These are phyloP conservation scores for Apis dorsata DNA, from an alignment of 1,140 invertebrate species.

Conservation along the genomic window DNA sequence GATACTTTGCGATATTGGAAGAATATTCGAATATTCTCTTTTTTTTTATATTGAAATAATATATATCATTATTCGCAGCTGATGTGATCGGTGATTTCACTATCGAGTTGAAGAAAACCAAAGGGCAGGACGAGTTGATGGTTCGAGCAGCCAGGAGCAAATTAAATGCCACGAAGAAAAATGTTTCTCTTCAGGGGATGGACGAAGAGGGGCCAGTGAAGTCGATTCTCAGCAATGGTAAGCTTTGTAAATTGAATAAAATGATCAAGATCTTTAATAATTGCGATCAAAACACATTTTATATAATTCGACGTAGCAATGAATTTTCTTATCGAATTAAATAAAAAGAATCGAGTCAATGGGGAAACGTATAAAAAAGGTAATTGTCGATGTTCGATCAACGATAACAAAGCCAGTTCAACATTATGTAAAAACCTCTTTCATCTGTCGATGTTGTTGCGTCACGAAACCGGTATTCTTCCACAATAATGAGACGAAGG, in stretches of 20 bases:
- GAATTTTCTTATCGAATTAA: too few relatives aligned
- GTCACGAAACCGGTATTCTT: conserved; percentile 17
- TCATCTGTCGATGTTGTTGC: conserved; percentile 30
- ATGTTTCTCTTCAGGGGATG: conserved; percentile 74
- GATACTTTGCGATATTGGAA: neutral
- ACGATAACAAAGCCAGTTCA: conserved; percentile 1
- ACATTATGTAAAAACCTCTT: conserved; percentile 17
- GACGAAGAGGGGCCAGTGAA: conserved; percentile 73
- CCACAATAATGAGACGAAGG: conserved; percentile 36
- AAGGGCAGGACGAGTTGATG: conserved; percentile 70
- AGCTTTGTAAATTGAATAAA: conserved; percentile 16
- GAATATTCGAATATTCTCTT: neutral
- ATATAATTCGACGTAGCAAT: too few relatives aligned
- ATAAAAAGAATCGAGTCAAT: neutral
- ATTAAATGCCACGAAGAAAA: conserved; percentile 65
- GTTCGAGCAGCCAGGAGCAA: conserved; percentile 75
- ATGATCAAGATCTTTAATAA: too few relatives aligned
- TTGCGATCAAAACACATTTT: too few relatives aligned
- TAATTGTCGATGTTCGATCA: too few relatives aligned
- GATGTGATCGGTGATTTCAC: conserved; percentile 75
- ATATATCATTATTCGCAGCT: conserved; percentile 54
- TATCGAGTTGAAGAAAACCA: conserved; percentile 74
- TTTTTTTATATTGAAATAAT: neutral
- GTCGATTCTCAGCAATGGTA: conserved; percentile 73
- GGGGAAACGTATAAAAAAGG: neutral